Base-by-base conservation (phyloP, 2,888 invertebrate species). In the Drosophila paranaensis region DNA sequence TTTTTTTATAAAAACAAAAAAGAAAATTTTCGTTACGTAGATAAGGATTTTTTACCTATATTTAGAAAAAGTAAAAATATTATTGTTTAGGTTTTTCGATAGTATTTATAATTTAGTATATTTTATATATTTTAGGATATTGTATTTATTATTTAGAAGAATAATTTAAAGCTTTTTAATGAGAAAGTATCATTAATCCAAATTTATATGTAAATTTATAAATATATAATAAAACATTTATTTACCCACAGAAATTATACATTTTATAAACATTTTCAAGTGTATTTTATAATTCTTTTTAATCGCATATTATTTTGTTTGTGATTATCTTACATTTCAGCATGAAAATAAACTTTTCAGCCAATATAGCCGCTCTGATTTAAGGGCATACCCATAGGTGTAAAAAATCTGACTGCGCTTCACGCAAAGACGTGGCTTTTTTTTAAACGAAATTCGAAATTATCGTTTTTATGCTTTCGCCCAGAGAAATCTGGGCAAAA, bases 401-500 rank as follows among this genome's bases (percentile, higher is more conserved):
- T 54, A 25, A 16, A 54, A 57, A 54, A 45, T 58, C 81, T 66
- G 25, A 37, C 54, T 50, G 6, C 43, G 25, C 37, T 69, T 48
- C 51, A 40, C 45, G 40, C 54, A 45, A 60, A 61, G 67, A 57
- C 58, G 40, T 70, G 67, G 68, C 43, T 40, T 70, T 76, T 84
- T 84, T 75, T 70, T 8, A 61, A 76, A 62, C 66, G 77, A 75
- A 76, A 77, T 76, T 85, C 62, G 43, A 51, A 87, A 71, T 65
- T 60, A 64, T 58, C 65, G 67, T 54, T 65, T 71, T 87, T 84
- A 51, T 73, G 55, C 61, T 54, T 61, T 60, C 57, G 53, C 60
- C 48, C 43, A 53, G 48, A 61, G 63, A 82, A 77, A 71, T 60
- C 70, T 69, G 71, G 43, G 60, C 53, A 61, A 73, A 74, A 77